Conservation (phyloP, 2,888 invertebrate genomes). For the Melolontha melolontha region DNA sequence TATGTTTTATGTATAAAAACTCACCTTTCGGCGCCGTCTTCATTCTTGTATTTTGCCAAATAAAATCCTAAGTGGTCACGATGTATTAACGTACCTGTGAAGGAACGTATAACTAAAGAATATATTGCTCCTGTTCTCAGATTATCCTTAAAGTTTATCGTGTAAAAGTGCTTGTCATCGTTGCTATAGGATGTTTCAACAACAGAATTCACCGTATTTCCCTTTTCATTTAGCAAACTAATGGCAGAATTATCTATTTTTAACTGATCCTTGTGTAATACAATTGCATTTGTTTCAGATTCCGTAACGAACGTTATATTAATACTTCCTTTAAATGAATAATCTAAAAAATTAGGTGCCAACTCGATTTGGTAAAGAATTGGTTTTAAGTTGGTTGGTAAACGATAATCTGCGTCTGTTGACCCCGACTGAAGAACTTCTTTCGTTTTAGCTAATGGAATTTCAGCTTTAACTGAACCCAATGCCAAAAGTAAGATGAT, state of each 20-base stretch:
- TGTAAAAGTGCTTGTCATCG: constrained; percentile 4
- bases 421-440: not conserved
- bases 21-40: not conserved
- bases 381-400: constrained; percentile 8
- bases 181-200: constrained; percentile 1
- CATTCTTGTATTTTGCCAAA: constrained; percentile 30
- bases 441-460: not conserved
- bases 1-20: no score
- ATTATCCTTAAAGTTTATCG: not conserved
- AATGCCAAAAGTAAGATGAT: no score
- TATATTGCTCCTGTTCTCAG: not conserved
- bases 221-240: not conserved
- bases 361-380: constrained; percentile 18
- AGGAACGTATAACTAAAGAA: constrained; percentile 12
- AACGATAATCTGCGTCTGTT: constrained; percentile 11
- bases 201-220: not conserved
- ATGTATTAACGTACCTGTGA: constrained; percentile 22
- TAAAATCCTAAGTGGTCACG: constrained; percentile 31
- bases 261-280: constrained; percentile 15
- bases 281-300: constrained; percentile 4
- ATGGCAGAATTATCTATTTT: constrained; percentile 13
- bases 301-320: not conserved
- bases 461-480: not conserved
- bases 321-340: constrained; percentile 25
- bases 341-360: constrained; percentile 32